Conservation (phyloP, 2,888 invertebrate genomes). For the Gibbula magus region DNA sequence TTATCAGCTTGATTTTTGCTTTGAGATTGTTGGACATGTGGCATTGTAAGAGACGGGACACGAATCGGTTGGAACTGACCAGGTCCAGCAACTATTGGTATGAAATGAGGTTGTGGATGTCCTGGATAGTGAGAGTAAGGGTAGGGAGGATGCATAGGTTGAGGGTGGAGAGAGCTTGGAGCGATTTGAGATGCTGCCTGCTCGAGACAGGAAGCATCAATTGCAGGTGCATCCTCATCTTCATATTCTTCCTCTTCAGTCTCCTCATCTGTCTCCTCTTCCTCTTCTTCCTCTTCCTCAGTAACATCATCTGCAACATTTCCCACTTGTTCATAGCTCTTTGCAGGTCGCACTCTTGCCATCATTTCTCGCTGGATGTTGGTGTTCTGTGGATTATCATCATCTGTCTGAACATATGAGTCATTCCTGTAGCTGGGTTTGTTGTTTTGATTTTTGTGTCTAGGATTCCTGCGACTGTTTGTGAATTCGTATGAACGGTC, state of each 20-base stretch:
- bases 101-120: conserved; percentile 51
- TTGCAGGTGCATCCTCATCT: conserved; percentile 41
- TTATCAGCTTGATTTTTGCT: conserved; percentile 24
- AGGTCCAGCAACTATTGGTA: conserved; percentile 48
- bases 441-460: not conserved
- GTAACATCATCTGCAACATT: conserved; percentile 32
- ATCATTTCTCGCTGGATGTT: conserved; percentile 57
- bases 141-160: not conserved
- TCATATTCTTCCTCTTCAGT: conserved; percentile 38
- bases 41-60: conserved; percentile 1
- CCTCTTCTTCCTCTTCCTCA: conserved; percentile 47
- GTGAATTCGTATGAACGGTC: not conserved
- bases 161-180: not conserved
- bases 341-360: conserved; percentile 42
- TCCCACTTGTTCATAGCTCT: conserved; percentile 16
- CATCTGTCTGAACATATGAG: conserved; percentile 56
- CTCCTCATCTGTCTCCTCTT: conserved; percentile 39
- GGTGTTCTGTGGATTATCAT: conserved; percentile 56
- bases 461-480: not conserved
- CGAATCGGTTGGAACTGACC: conserved; percentile 31
- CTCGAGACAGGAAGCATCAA: conserved; percentile 35
- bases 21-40: conserved; percentile 29
- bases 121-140: conserved; percentile 39
- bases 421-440: conserved; percentile 9
- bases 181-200: not conserved